phyloP scores from a whole-genome alignment of 1,140 invertebrate genomes.

The Riptortus pedestris region DNA sequence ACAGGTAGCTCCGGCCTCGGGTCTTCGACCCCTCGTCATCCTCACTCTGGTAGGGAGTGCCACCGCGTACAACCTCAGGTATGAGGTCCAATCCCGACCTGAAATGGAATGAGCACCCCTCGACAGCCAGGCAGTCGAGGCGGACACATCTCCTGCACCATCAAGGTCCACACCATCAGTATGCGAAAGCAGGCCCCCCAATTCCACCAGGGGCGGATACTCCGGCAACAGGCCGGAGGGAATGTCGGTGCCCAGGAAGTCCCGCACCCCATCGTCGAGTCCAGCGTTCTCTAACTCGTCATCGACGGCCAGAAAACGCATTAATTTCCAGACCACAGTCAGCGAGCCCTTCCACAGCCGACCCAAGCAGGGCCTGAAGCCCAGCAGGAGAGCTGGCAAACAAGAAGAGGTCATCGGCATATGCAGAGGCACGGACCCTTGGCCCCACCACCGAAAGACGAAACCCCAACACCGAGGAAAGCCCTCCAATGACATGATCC shows the following conservation, averaged over 20 bases:
- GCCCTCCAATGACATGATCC: too few relatives aligned
- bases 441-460: background rate
- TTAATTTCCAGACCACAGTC: background rate
- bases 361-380: background rate
- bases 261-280: background rate
- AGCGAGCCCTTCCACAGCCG: background rate
- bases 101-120: background rate
- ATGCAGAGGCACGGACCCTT: background rate
- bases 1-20: background rate
- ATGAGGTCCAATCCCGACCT: background rate
- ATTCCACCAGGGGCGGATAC: background rate
- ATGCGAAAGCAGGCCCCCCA: background rate
- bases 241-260: conserved; percentile 35
- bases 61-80: background rate
- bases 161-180: background rate
- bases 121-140: background rate
- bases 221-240: conserved; percentile 60
- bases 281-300: background rate
- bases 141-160: background rate
- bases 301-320: background rate
- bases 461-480: background rate
- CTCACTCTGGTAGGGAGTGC: background rate
- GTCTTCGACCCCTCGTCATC: background rate
- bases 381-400: background rate
- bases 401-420: background rate